phyloP scores from a whole-genome alignment of 2,888 invertebrate species.

The Penaeus monodon region DNA sequence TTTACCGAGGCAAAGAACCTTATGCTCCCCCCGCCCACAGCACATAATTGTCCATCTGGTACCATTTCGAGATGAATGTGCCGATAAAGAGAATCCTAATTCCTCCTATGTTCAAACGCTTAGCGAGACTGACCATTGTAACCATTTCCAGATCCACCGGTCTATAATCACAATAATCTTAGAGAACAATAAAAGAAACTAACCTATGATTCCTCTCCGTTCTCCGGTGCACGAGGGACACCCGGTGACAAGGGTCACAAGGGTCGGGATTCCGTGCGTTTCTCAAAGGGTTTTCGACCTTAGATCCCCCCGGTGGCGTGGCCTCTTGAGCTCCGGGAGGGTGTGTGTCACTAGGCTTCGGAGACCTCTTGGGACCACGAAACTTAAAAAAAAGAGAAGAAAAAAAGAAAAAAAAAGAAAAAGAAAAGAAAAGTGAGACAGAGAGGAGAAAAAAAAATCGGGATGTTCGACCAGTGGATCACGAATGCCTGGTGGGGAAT shows the following conservation, averaged over 20 bases:
- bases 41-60: neutral
- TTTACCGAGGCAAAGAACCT: neutral
- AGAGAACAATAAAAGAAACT: slow-evolving; percentile 50
- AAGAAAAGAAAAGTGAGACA: slow-evolving; percentile 6
- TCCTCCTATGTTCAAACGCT: slow-evolving; percentile 47
- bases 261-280: too few species aligned
- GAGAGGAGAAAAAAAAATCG: neutral
- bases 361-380: too few species aligned
- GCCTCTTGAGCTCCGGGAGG: too few species aligned
- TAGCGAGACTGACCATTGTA: slow-evolving; percentile 47
- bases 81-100: slow-evolving; percentile 38
- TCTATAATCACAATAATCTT: slow-evolving; percentile 41
- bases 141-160: slow-evolving; percentile 34
- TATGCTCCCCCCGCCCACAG: neutral
- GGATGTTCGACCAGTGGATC: too few species aligned
- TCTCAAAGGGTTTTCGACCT: too few species aligned
- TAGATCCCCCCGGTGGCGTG: too few species aligned
- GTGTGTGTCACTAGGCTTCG: too few species aligned
- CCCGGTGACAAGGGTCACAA: too few species aligned
- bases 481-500: too few species aligned
- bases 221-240: too few species aligned
- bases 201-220: slow-evolving; percentile 25
- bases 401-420: neutral
- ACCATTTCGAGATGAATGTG: slow-evolving; percentile 1
- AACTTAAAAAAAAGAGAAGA: too few species aligned